A percentile compares a stretch with the other conserved stretches of the same genome.
These are phyloP conservation scores for Nomada fabriciana DNA, from an alignment of 2,888 invertebrate genomes.

Conservation along the genomic window DNA sequence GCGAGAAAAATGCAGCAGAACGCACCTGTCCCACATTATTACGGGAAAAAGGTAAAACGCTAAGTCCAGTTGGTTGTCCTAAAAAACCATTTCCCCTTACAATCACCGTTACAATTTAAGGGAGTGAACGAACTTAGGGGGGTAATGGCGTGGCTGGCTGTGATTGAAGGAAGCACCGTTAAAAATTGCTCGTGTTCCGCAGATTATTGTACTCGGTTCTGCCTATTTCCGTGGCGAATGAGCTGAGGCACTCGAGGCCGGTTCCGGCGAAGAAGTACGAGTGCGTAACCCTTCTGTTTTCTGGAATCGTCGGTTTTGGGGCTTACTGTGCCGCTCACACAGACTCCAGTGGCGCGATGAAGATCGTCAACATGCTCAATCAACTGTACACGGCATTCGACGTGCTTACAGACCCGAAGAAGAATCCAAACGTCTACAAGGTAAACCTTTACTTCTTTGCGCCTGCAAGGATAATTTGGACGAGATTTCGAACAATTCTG, in stretches of 20 bases:
- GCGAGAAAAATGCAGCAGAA: too few relatives aligned
- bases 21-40: too few relatives aligned
- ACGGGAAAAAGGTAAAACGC: neutral
- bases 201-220: slow-evolving; percentile 97
- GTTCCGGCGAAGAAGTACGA: slow-evolving; percentile 96
- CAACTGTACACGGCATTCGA: slow-evolving; percentile 97
- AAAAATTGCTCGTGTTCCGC: slow-evolving; percentile 19
- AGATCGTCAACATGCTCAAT: slow-evolving; percentile 97
- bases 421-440: slow-evolving; percentile 97
- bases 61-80: neutral
- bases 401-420: slow-evolving; percentile 95
- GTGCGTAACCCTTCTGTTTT: slow-evolving; percentile 96
- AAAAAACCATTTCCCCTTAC: neutral
- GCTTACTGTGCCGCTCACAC: slow-evolving; percentile 96
- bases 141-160: neutral
- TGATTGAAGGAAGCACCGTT: slow-evolving; percentile 31
- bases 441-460: slow-evolving; percentile 84
- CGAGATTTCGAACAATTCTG: neutral
- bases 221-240: slow-evolving; percentile 97
- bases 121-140: slow-evolving; percentile 11
- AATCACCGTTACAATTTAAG: neutral
- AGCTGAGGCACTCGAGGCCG: slow-evolving; percentile 95
- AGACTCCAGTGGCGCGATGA: slow-evolving; percentile 97
- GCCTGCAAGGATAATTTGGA: neutral
- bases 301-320: slow-evolving; percentile 96